Conservation (phyloP, 1,140 invertebrate genomes). For the Arion vulgaris region DNA sequence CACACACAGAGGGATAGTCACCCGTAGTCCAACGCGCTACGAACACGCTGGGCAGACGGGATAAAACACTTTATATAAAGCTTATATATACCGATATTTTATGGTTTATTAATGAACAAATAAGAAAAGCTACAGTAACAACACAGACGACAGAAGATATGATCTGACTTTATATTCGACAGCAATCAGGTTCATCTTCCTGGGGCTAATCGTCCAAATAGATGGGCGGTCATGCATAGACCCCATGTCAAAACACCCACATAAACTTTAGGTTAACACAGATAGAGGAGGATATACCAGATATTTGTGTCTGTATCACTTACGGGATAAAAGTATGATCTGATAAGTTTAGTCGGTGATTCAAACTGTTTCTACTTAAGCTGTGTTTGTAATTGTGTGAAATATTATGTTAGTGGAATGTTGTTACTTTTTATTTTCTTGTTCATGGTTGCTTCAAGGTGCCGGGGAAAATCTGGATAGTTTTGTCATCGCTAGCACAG, state of each 20-base stretch:
- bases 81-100: background rate
- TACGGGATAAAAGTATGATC: background rate
- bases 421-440: too few species aligned
- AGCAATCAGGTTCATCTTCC: background rate
- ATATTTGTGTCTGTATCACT: background rate
- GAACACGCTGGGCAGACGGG: too few species aligned
- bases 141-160: background rate
- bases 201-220: background rate
- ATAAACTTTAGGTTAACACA: background rate
- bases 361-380: background rate
- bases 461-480: too few species aligned
- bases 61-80: too few species aligned
- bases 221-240: constrained; percentile 4
- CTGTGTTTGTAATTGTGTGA: background rate
- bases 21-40: too few species aligned
- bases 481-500: too few species aligned
- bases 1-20: too few species aligned
- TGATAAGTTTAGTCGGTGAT: background rate
- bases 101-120: background rate
- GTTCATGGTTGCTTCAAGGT: too few species aligned
- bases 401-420: too few species aligned
- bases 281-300: background rate
- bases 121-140: background rate
- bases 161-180: background rate
- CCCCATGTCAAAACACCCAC: background rate